phyloP scores from a whole-genome alignment of 2,888 invertebrate genomes.

The Archips crataeganus region DNA sequence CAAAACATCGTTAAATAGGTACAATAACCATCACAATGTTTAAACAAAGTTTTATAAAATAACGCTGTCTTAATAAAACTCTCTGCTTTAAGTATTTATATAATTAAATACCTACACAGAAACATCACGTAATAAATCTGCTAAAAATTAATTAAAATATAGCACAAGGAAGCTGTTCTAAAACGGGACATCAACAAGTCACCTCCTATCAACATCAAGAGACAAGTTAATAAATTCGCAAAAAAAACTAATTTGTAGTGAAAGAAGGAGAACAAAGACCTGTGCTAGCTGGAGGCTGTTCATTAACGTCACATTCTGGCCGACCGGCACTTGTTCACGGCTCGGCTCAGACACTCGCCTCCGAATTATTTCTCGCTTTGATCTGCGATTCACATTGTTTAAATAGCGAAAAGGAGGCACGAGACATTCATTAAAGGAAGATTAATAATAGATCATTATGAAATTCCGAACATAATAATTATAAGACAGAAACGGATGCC shows the following conservation, averaged over 20 bases:
- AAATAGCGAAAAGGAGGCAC: slow-evolving; percentile 32
- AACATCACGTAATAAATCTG: slow-evolving; percentile 27
- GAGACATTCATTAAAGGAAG: slow-evolving; percentile 34
- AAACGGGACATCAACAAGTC: slow-evolving; percentile 20
- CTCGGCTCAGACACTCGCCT: slow-evolving; percentile 36
- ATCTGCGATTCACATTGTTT: slow-evolving; percentile 47
- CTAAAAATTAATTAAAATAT: slow-evolving; percentile 21
- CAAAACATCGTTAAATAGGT: slow-evolving; percentile 12
- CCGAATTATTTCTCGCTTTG: slow-evolving; percentile 47
- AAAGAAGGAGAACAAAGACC: slow-evolving; percentile 37
- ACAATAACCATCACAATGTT: background rate
- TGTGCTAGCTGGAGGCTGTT: slow-evolving; percentile 42
- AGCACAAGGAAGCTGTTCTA: background rate
- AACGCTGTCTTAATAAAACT: too few species aligned
- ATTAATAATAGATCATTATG: slow-evolving; percentile 35
- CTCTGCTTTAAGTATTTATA: background rate
- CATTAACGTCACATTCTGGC: slow-evolving; percentile 51
- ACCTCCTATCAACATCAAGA: slow-evolving; percentile 14
- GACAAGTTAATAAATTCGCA: slow-evolving; percentile 30
- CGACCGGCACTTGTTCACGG: slow-evolving; percentile 45
- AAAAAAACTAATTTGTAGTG: slow-evolving; percentile 28
- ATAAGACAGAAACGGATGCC: slow-evolving; percentile 13
- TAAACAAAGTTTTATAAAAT: background rate
- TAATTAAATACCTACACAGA: background rate
- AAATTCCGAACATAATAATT: slow-evolving; percentile 29